phyloP scores from a whole-genome alignment of 2,888 invertebrate genomes.

The Eueremaeus valkanovi region DNA sequence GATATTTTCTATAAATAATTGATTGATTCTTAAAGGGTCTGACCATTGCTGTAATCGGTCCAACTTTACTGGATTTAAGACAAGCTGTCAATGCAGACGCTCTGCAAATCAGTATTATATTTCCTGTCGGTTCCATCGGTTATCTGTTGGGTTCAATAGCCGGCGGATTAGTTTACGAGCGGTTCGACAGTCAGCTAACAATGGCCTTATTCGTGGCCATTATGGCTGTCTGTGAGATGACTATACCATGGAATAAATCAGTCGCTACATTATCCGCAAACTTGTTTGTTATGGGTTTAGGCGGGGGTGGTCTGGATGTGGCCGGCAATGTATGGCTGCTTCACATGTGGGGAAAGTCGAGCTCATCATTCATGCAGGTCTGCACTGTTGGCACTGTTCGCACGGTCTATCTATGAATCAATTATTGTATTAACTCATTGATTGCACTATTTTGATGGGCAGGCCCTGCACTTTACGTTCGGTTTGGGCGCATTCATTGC shows the following conservation, averaged over 20 bases:
- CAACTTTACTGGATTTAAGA: conserved; percentile 53
- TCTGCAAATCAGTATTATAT: conserved; percentile 52
- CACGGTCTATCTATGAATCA: too few species aligned
- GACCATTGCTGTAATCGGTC: conserved; percentile 54
- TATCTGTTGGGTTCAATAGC: conserved; percentile 54
- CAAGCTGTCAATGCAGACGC: conserved; percentile 50
- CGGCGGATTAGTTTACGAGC: conserved; percentile 47
- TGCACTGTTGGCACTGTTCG: too few species aligned
- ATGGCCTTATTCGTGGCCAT: conserved; percentile 39
- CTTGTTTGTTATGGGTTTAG: conserved; percentile 54
- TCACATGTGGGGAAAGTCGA: conserved; percentile 50
- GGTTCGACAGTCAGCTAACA: conserved; percentile 39
- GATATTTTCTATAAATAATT: background rate
- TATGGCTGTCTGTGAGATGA: conserved; percentile 25
- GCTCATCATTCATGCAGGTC: conserved; percentile 55
- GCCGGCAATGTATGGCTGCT: conserved; percentile 55
- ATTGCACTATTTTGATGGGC: too few species aligned
- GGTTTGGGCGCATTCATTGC: conserved; percentile 55
- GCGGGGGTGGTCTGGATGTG: conserved; percentile 50
- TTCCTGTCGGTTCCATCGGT: conserved; percentile 53
- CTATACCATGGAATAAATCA: conserved; percentile 41
- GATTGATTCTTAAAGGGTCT: conserved; percentile 51
- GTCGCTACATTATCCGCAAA: conserved; percentile 49
- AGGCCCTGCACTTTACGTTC: conserved; percentile 55
- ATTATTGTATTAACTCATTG: too few species aligned